phyloP scores from a whole-genome alignment of 2,888 invertebrate genomes.

The Drosophila cognata region DNA sequence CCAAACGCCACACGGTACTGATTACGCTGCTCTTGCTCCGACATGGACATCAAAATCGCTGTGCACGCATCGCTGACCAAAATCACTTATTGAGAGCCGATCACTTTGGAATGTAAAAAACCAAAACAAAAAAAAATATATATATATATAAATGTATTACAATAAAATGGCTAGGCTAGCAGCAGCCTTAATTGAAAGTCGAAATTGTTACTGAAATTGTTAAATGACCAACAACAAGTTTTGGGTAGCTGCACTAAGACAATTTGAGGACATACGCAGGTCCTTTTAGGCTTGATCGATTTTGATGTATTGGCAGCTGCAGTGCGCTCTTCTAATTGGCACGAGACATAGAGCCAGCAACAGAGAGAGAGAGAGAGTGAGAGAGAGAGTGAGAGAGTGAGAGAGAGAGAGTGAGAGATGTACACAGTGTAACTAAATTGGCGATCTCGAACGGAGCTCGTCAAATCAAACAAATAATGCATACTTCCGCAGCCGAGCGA shows the following conservation, averaged over 20 bases:
- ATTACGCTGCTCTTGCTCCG: constrained; percentile 20
- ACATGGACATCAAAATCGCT: constrained; percentile 25
- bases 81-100: background rate
- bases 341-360: constrained; percentile 2
- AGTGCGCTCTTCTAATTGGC: constrained; percentile 13
- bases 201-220: background rate
- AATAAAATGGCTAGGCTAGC: background rate
- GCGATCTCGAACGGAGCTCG: constrained; percentile 15
- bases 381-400: background rate
- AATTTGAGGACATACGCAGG: background rate
- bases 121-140: background rate
- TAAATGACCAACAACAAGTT: background rate
- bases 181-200: background rate
- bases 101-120: background rate
- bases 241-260: background rate
- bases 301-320: constrained; percentile 50
- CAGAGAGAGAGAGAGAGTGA: background rate
- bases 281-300: constrained; percentile 14
- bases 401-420: background rate
- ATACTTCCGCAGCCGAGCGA: constrained; percentile 70
- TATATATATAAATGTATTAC: background rate
- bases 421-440: background rate
- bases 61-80: background rate
- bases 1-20: constrained; percentile 44
- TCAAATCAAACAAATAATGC: constrained; percentile 71